Evolutionary conservation across 2,888 invertebrate genomes (phyloP), one percentile per base, ranked within the genome.

Genomic region (Rotaria sp.): DNA sequence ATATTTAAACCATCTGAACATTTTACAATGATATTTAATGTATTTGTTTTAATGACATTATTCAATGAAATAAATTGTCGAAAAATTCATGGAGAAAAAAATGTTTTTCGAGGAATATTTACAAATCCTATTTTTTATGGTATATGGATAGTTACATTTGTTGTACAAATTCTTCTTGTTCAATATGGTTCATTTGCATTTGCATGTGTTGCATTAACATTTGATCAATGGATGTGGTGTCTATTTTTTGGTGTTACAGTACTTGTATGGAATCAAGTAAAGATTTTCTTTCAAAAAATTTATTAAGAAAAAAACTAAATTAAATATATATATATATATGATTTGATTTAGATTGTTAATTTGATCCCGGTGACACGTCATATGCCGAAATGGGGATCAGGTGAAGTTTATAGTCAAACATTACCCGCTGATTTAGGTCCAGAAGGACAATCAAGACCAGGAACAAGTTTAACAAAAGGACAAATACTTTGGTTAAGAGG

Each of bases 1-100:
- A 94, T 94, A 88, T 93, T 93, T 87, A 92, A 94, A 55, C 97
- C 98, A 87, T 94, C 96, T 84, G 95, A 96, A 92, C 99, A 99
- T 93, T 99, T 98, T 93, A 99, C 99, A 86, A 95, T 99, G 91
- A 98, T 99, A 91, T 99, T 99, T 93, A 99, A 99, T 93, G 95
- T 97, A 52, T 99, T 99, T 93, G 99, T 99, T 88, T 96, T 99
- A 96, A 99, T 99, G 99, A 99, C 99, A n/a, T 93, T 99, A 88
- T 99, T 98, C 93, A 99, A 99, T 93, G 99, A 99, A 93, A 96
- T 99, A 92, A 99, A 99, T 93, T 97, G 98, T 88, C 94, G 99
- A 90, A 99, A 99, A 93, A 99, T 99, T 90, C 99, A 99, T 93
- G 98, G 98, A 88, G 97, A 99, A 93, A 93, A 99, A 89, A 98